Conservation (phyloP, 2,113 vertebrate genomes). For the Melospiza melodia region DNA sequence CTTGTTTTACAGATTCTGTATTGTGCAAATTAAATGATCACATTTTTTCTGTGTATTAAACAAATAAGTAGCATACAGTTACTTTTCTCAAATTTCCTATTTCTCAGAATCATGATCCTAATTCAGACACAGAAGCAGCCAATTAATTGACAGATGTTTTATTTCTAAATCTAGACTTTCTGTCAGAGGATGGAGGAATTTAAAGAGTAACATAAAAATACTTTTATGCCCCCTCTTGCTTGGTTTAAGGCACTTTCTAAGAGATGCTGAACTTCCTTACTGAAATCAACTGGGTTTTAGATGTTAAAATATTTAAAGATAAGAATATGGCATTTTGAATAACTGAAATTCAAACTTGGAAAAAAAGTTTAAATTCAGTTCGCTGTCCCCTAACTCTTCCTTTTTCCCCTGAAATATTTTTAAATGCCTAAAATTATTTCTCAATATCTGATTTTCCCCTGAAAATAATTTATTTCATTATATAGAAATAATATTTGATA, state of each 20-base stretch:
- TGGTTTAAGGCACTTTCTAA: not conserved
- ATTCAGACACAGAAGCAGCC: not conserved
- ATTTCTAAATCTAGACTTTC: not conserved
- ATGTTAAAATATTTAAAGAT: not conserved
- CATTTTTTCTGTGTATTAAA: not conserved
- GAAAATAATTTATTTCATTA: not conserved
- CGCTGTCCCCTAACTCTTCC: not conserved
- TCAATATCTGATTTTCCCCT: not conserved
- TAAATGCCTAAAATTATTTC: not conserved
- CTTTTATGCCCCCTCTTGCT: not conserved
- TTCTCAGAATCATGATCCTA: not conserved
- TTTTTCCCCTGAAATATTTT: not conserved
- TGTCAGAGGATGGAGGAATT: not conserved
- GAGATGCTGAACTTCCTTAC: not conserved
- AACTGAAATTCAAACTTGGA: not conserved
- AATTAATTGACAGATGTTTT: not conserved
- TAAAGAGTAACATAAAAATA: not conserved
- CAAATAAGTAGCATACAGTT: not conserved
- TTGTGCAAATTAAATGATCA: not conserved
- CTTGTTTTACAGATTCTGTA: not conserved
- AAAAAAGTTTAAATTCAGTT: not conserved
- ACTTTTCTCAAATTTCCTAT: not conserved
- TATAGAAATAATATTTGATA: not conserved
- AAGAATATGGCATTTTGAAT: not conserved
- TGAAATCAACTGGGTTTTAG: not conserved